Conservation (phyloP, 1,140 invertebrate genomes). For the Bombus consobrinus region DNA sequence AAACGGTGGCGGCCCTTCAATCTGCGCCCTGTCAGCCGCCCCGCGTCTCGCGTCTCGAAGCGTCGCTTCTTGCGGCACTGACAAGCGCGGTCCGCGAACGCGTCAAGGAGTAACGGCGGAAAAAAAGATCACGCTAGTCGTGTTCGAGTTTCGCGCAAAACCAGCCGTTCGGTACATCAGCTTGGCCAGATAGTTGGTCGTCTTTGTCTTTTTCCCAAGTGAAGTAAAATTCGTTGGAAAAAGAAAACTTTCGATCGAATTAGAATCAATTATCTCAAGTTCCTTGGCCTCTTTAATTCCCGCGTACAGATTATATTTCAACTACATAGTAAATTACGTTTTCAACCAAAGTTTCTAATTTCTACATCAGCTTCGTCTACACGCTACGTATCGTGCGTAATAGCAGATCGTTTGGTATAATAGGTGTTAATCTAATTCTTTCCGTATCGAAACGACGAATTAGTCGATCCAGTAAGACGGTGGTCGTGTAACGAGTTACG, state of each 20-base stretch:
- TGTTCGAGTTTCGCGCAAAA: constrained; percentile 69
- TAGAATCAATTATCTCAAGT: no score
- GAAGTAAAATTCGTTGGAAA: constrained; percentile 58
- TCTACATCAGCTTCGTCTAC: no score
- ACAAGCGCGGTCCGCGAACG: not conserved
- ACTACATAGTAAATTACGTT: no score
- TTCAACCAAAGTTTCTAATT: no score
- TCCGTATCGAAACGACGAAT: not conserved
- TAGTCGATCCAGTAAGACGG: not conserved
- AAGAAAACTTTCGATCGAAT: no score
- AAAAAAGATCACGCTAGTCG: constrained; percentile 74
- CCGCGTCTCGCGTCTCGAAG: not conserved
- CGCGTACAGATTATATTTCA: no score
- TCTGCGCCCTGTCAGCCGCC: constrained; percentile 19
- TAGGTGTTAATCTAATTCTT: constrained; percentile 2
- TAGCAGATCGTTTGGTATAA: not conserved
- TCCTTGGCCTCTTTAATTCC: no score
- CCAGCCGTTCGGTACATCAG: constrained; percentile 53
- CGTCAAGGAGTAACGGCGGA: not conserved
- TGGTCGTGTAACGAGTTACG: no score
- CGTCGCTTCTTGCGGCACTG: constrained; percentile 1
- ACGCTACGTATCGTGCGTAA: not conserved
- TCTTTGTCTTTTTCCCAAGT: not conserved
- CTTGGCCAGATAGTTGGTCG: no score
- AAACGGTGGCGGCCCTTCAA: constrained; percentile 17